phyloP scores from a whole-genome alignment of 1,140 invertebrate species.

The Eriocheir sinensis region DNA sequence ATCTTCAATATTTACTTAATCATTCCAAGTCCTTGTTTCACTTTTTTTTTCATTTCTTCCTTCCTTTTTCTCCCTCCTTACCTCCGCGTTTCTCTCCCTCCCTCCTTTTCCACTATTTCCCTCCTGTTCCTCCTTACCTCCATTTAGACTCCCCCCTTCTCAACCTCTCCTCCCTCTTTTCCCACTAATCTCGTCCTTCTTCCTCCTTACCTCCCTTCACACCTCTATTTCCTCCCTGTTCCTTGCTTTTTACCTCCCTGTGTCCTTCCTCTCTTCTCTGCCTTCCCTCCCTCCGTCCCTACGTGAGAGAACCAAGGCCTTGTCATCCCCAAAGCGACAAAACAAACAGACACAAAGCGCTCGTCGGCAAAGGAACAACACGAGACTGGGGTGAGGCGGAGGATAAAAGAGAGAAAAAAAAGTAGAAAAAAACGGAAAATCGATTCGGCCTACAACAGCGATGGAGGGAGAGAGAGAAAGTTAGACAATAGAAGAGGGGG shows the following conservation, averaged over 20 bases:
- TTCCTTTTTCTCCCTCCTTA: too few species aligned
- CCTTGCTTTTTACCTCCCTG: too few species aligned
- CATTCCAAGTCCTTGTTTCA: too few species aligned
- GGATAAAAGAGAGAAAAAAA: not conserved
- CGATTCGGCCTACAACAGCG: not conserved
- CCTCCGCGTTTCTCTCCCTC: not conserved
- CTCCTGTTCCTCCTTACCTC: too few species aligned
- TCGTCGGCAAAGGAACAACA: not conserved
- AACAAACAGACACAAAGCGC: not conserved
- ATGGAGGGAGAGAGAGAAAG: not conserved
- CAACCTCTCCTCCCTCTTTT: not conserved
- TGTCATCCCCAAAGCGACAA: not conserved
- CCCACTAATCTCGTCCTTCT: not conserved
- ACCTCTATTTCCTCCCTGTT: not conserved
- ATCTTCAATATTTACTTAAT: not conserved
- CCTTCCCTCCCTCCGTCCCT: not conserved
- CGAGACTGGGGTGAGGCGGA: not conserved
- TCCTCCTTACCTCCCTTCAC: too few species aligned
- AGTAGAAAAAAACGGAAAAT: not conserved
- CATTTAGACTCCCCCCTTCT: not conserved
- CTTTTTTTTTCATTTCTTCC: too few species aligned
- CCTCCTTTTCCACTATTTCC: not conserved
- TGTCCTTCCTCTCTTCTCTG: not conserved
- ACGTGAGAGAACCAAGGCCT: not conserved
- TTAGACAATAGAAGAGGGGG: too few species aligned